Percentiles rank a stretch among this genome's conserved stretches.
Evolutionary conservation across 2,888 invertebrate genomes (phyloP).

Genomic region (Agonopterix alstromeriana): DNA sequence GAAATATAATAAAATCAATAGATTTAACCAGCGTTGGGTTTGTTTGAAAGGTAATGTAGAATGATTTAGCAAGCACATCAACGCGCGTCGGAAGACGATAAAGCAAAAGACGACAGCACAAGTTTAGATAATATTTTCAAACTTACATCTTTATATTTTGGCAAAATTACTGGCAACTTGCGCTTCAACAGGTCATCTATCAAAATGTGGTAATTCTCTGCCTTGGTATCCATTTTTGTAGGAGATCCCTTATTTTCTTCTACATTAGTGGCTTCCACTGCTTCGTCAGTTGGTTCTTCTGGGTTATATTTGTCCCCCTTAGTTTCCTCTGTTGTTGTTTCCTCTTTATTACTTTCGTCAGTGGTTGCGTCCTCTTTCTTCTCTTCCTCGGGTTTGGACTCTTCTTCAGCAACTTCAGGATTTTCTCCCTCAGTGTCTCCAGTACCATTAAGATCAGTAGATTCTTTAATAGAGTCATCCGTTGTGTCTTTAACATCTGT

Average conservation of each 20-base stretch:
- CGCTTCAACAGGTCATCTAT: constrained; percentile 16
- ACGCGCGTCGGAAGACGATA: no score
- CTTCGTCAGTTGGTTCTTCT: background rate
- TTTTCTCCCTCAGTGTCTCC: background rate
- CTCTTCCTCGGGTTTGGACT: background rate
- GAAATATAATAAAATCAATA: background rate
- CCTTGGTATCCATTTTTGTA: background rate
- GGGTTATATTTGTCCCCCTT: constrained; percentile 1
- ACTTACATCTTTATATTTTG: constrained; percentile 37
- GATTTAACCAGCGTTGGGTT: no score
- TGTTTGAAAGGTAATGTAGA: no score
- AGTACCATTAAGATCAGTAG: background rate
- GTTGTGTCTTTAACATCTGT: background rate
- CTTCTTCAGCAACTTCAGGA: no score
- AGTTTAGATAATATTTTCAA: background rate
- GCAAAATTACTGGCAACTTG: constrained; percentile 30
- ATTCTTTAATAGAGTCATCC: background rate
- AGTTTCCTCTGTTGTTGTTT: background rate
- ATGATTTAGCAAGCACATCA: no score
- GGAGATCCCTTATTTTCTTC: background rate
- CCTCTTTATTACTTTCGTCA: background rate
- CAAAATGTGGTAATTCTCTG: constrained; percentile 9
- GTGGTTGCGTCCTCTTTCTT: background rate
- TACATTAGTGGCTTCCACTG: background rate
- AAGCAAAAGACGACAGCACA: no score